Percentiles rank a stretch among this genome's conserved stretches.
Evolutionary conservation across 2,113 vertebrate species (phyloP).

Genomic region (Anguilla rostrata): DNA sequence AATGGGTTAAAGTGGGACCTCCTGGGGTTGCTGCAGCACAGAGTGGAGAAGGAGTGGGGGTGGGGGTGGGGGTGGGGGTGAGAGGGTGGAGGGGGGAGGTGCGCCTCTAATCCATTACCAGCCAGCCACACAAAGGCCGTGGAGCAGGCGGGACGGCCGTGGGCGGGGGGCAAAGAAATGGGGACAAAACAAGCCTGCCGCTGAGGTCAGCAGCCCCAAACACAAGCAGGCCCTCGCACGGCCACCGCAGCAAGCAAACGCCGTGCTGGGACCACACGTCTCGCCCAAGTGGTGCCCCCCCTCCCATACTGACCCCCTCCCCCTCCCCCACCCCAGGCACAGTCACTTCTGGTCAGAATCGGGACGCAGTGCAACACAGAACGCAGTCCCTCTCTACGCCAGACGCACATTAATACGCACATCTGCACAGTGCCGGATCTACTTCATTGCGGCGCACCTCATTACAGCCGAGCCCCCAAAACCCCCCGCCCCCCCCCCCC

Average conservation of each 20-base stretch:
- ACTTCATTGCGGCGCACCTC: background rate
- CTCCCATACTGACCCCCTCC: background rate
- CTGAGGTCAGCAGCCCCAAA: background rate
- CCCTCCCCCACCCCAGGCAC: background rate
- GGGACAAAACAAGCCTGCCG: background rate
- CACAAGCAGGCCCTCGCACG: background rate
- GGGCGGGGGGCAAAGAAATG: background rate
- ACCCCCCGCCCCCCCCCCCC: too few species aligned
- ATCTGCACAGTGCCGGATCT: background rate
- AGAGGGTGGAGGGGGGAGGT: background rate
- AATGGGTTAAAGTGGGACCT: background rate
- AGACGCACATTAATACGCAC: background rate
- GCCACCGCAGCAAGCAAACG: background rate
- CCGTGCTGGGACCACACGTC: background rate
- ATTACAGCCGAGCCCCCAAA: too few species aligned
- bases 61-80: too few species aligned
- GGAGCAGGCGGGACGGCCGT: background rate
- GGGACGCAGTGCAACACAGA: too few species aligned
- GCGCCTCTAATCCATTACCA: slow-evolving; percentile 32
- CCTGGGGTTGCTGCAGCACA: slow-evolving; percentile 12
- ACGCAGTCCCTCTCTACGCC: too few species aligned
- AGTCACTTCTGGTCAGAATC: background rate
- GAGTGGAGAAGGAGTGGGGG: background rate
- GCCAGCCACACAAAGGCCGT: background rate
- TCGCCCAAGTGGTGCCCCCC: background rate